A percentile compares a stretch with the other conserved stretches of the same genome.
These are phyloP conservation scores for Prosapia bicincta DNA, from an alignment of 2,888 invertebrate species.

Conservation along the genomic window DNA sequence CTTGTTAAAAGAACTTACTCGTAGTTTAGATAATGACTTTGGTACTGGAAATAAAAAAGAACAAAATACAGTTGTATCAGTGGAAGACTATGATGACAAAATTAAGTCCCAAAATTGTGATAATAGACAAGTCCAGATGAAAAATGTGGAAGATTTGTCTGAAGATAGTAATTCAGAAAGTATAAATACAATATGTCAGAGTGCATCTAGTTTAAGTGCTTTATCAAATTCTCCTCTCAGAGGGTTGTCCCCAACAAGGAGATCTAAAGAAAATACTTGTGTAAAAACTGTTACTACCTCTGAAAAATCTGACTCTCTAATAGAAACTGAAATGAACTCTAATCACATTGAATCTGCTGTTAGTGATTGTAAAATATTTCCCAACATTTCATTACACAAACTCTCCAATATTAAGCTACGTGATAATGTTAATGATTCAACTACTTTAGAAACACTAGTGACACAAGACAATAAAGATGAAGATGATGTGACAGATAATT, in stretches of 20 bases:
- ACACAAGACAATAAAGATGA: no score
- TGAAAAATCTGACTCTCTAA: neutral
- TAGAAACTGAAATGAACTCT: neutral
- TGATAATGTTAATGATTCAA: neutral
- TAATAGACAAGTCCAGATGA: neutral
- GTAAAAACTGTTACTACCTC: neutral
- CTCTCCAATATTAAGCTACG: neutral
- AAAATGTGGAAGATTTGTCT: neutral
- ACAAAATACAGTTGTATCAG: neutral
- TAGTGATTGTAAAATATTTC: neutral
- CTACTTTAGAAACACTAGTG: no score
- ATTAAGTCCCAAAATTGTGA: neutral
- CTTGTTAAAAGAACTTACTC: conserved; percentile 36
- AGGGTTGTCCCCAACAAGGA: neutral
- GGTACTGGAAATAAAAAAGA: conserved; percentile 11
- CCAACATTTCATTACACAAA: neutral
- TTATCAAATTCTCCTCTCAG: neutral
- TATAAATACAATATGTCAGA: neutral
- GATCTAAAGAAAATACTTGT: neutral
- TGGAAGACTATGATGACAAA: neutral
- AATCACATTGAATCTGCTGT: neutral
- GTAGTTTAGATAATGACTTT: conserved; percentile 36
- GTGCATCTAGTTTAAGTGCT: neutral
- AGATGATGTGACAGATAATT: neutral
- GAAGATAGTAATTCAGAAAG: neutral